Base-by-base conservation (phyloP, 2,888 invertebrate species). In the Pachymerium ferrugineum region DNA sequence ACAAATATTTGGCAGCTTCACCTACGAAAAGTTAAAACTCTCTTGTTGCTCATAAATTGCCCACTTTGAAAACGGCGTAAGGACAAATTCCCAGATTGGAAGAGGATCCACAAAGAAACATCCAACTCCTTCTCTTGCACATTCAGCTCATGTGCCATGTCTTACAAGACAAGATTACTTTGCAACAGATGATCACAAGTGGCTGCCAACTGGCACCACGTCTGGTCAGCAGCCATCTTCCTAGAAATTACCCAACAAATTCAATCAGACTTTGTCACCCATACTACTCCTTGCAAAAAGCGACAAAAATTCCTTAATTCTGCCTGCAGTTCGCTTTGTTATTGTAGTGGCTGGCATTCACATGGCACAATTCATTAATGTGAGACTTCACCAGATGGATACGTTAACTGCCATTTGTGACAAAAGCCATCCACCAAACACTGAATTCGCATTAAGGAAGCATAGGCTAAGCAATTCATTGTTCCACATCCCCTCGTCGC, bases 341-440 rank as follows among this genome's bases (percentile, higher is more conserved):
- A 29, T 25, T 30, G 25, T n/a, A 29, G n/a, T 68, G 68, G 28
- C 68, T 8, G 25, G 22, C 30, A 68, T 31, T 70, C 70, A 70
- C 70, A 31, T 70, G 70, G 12, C 70, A 70, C 70, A 70, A 70
- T 22, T 70, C 70, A 70, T 70, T 70, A 70, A 31, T 33, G 70
- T 33, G 68, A 25, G 68, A 68, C 68, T 68, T 68, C n/a, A 30
- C 22, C 68, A 68, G 68, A 68, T 68, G 68, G 29, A 25, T 30
- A n/a, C 25, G 68, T 30, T 68, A 22, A 47, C 47, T 47, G 47
- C 47, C 16, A 47, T 47, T 47, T 47, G 47, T 47, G 47, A 47
- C 47, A 47, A 47, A 47, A 47, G 12, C 16, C 16, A 16, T 22
- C 47, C 47, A 47, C 47, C 19, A 47, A 47, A 16, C 47, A 47